Conservation (phyloP, 2,797 vertebrate genomes). For the Helicolenus hilgendorfi region DNA sequence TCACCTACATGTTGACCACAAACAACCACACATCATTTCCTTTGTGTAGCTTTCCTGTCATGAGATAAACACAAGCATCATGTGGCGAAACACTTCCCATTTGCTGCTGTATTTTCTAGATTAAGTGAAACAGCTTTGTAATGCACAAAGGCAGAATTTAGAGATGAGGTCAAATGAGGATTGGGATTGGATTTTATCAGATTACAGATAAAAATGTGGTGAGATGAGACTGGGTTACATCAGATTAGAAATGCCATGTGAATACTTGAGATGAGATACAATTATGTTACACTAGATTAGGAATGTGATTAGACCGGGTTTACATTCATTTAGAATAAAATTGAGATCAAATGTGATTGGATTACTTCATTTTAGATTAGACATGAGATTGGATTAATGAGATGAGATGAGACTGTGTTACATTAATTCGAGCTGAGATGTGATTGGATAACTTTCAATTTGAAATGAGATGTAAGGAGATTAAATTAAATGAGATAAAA, state of each 20-base stretch:
- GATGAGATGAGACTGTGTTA: too few species aligned
- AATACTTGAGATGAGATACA: background rate
- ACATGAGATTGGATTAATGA: background rate
- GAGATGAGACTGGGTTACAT: background rate
- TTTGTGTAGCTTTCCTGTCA: background rate
- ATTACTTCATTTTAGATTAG: background rate
- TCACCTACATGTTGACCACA: constrained; percentile 25
- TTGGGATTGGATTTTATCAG: background rate
- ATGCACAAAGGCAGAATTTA: background rate
- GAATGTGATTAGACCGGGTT: background rate
- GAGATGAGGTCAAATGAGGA: background rate
- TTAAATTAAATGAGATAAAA: background rate
- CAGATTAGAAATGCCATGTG: background rate
- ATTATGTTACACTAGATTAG: background rate
- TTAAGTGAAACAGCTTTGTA: background rate
- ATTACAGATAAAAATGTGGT: background rate
- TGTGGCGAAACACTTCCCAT: background rate
- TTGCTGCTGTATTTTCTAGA: background rate
- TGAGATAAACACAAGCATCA: background rate
- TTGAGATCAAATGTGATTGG: background rate
- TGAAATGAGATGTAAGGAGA: background rate
- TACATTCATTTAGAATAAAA: too few species aligned
- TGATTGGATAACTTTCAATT: background rate
- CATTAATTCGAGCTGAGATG: background rate
- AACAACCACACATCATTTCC: constrained; percentile 33